Base-by-base conservation (phyloP, 2,888 invertebrate species). In the Tetranychus piercei region DNA sequence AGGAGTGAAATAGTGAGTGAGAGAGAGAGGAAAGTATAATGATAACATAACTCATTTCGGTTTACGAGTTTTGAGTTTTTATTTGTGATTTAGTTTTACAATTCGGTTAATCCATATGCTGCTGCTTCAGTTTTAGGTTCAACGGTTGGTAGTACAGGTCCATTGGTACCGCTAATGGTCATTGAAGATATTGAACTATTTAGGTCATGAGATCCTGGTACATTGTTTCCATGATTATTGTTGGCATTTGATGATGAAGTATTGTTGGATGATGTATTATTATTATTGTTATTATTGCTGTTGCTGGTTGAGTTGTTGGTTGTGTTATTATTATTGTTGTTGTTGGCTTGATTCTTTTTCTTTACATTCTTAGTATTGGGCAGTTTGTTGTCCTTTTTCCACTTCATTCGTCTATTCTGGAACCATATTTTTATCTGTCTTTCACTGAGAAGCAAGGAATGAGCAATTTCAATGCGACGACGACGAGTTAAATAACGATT, bases 401-500 rank as follows among this genome's bases (percentile, higher is more conserved):
- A 90, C 83, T 90, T 90, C 90, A 90, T 90, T 78, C 90, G 73
- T 69, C 79, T 70, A 82, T 80, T 78, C 83, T 90, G 90, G 83
- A 92, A 90, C 90, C 90, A 90, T 82, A 91, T 90, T 84, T 91
- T 91, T 80, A 91, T 92, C 85, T 92, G 92, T 80, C 92, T 85
- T 82, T 92, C 92, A 76, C 93, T 92, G 80, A 96, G 87, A 82
- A 92, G 91, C 83, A 96, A 87, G 80, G 92, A 90, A 84, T 96
- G 95, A 71, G 96, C 95, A 83, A 96, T 95, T 86, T 96, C 96
- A 84, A 96, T 94, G 82, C 96, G 87, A 85, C 95, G 87, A 83
- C 95, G 87, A 80, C 96, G 87, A 77, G 95, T 94, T 83, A 96
- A 87, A 86, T 96, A 96, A 82, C 93, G 88, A 86, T 95, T 96